Conservation (phyloP, 1,140 invertebrate species). For the Brachionus asplanchnoidis region DNA sequence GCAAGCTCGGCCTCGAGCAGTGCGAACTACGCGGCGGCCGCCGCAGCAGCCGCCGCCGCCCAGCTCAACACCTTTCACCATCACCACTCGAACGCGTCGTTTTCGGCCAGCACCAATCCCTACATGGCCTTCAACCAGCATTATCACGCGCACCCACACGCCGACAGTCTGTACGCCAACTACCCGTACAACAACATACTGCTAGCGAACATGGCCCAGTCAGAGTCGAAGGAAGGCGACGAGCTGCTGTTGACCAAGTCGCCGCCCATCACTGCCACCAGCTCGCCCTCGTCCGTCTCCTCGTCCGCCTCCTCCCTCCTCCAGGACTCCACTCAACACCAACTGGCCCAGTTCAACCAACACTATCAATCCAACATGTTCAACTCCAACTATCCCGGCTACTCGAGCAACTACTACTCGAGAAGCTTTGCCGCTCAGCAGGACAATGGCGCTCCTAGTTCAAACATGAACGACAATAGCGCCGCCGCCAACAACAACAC, state of each 20-base stretch:
- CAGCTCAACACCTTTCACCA: conserved; percentile 32
- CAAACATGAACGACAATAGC: not conserved
- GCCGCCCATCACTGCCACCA: not conserved
- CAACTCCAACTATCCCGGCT: not conserved
- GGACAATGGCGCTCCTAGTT: not conserved
- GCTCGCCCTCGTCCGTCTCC: conserved; percentile 36
- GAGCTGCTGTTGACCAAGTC: conserved; percentile 32
- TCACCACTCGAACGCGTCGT: not conserved
- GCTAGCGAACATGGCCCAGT: not conserved
- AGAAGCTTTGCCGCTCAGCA: not conserved
- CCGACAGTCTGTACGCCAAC: conserved; percentile 18
- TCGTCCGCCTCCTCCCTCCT: not conserved
- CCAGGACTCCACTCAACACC: not conserved
- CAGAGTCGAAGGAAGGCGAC: not conserved
- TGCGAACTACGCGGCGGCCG: not conserved
- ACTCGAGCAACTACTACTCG: not conserved
- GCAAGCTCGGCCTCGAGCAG: not conserved
- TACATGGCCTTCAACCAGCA: conserved; percentile 16
- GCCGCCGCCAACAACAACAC: not conserved
- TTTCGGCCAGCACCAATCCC: not conserved
- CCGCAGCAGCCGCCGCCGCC: conserved; percentile 31
- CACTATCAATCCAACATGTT: not conserved
- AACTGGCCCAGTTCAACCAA: not conserved
- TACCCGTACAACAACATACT: conserved; percentile 35
- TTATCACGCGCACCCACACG: not conserved